Percentiles rank a stretch among this genome's conserved stretches.
phyloP scores from a whole-genome alignment of 2,797 vertebrate genomes.

The Crenichthys baileyi region DNA sequence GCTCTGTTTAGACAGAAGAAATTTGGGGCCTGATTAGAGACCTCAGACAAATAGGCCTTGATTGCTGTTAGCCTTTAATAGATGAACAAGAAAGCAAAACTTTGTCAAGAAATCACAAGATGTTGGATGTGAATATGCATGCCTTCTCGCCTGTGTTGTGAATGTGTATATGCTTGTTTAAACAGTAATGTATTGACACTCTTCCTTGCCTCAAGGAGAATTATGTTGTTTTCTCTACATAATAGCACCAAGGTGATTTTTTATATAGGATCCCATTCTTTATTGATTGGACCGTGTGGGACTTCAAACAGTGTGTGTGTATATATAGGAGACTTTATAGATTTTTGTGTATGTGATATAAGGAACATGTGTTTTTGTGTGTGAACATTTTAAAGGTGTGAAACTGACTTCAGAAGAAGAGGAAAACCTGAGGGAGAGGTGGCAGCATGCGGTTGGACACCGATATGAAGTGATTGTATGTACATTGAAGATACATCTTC shows the following conservation, averaged over 20 bases:
- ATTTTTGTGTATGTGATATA: conserved; percentile 1
- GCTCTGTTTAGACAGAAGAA: conserved; percentile 70
- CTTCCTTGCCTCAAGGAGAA: conserved; percentile 40
- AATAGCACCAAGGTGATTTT: conserved; percentile 26
- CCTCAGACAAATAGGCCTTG: conserved; percentile 67
- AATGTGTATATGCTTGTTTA: conserved; percentile 2
- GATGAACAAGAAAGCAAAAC: conserved; percentile 62
- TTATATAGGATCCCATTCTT: conserved; percentile 26
- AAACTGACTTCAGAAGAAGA: conserved; percentile 74
- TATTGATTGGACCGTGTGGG: conserved; percentile 35
- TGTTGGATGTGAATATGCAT: conserved; percentile 50
- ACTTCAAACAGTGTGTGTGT: conserved; percentile 5
- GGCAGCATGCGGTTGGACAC: conserved; percentile 86
- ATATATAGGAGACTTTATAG: conserved; percentile 4
- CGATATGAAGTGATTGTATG: conserved; percentile 90
- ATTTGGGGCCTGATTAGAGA: conserved; percentile 73
- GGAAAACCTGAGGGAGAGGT: conserved; percentile 81
- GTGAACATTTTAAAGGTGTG: conserved; percentile 60
- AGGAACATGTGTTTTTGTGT: conserved; percentile 28
- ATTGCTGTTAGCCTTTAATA: conserved; percentile 66
- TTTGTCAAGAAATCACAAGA: conserved; percentile 63
- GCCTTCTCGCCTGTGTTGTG: conserved; percentile 22
- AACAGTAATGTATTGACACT: conserved; percentile 31
- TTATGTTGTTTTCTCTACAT: conserved; percentile 28
- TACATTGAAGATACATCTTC: conserved; percentile 27